phyloP scores from a whole-genome alignment of 2,797 vertebrate species.

The Girardinus metallicus region DNA sequence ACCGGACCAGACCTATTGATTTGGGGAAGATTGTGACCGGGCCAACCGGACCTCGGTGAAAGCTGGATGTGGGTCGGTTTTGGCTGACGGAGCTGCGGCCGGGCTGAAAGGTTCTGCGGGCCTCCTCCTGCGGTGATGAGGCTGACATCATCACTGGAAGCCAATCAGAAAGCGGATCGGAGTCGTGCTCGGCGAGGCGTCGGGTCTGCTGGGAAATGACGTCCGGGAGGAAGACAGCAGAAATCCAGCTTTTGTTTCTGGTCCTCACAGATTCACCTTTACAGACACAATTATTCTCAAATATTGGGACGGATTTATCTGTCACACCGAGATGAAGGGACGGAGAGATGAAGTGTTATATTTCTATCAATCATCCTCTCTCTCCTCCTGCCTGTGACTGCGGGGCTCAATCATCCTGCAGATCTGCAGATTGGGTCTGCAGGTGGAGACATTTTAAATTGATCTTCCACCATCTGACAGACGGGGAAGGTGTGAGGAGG shows the following conservation, averaged over 20 bases:
- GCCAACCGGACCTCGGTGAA: too few relatives aligned
- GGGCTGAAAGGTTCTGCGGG: too few relatives aligned
- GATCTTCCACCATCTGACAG: conserved; percentile 34
- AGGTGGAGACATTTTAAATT: conserved; percentile 41
- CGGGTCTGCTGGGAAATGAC: neutral
- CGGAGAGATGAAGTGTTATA: conserved; percentile 24
- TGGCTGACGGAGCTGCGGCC: too few relatives aligned
- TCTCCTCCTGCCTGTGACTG: neutral
- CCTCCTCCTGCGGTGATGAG: neutral
- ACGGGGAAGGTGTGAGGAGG: conserved; percentile 1
- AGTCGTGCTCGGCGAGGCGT: too few relatives aligned
- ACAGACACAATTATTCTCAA: conserved; percentile 25
- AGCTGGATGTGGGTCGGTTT: too few relatives aligned
- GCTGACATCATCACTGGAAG: neutral
- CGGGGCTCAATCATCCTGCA: neutral
- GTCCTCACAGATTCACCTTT: neutral
- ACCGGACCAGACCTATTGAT: too few relatives aligned
- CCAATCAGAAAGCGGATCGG: neutral
- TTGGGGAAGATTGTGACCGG: too few relatives aligned
- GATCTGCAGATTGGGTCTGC: conserved; percentile 15
- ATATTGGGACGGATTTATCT: conserved; percentile 38
- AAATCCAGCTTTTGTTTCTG: neutral
- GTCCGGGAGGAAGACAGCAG: neutral
- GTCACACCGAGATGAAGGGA: conserved; percentile 13
- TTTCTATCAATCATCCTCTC: conserved; percentile 34